Conservation (phyloP, 2,797 vertebrate genomes). For the Remorina albescens region DNA sequence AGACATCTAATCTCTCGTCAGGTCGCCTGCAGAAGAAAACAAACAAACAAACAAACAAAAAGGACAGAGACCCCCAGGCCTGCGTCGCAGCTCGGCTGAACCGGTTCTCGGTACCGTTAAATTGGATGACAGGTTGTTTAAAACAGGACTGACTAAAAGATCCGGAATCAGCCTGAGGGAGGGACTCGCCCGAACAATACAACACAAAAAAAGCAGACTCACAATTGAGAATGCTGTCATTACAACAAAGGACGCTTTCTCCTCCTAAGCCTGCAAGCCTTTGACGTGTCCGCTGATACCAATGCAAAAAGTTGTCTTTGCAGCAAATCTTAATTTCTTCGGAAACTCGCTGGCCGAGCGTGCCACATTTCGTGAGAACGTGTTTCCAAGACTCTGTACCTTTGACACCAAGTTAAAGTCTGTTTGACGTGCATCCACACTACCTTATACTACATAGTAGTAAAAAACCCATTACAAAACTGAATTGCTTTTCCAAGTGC, state of each 20-base stretch:
- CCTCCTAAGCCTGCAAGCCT: constrained; percentile 8
- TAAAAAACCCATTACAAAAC: constrained; percentile 62
- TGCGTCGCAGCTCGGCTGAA: constrained; percentile 32
- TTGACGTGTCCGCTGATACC: constrained; percentile 23
- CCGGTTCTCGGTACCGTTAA: constrained; percentile 50
- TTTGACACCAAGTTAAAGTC: constrained; percentile 55
- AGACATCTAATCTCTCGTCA: constrained; percentile 36
- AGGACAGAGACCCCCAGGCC: constrained; percentile 38
- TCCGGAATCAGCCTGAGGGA: constrained; percentile 47
- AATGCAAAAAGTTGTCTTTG: constrained; percentile 35
- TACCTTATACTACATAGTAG: constrained; percentile 79
- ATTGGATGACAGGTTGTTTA: constrained; percentile 48
- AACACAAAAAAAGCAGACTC: constrained; percentile 49
- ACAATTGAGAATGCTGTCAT: constrained; percentile 34
- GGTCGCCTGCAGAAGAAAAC: constrained; percentile 22
- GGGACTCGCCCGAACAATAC: constrained; percentile 40
- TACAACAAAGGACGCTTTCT: constrained; percentile 9
- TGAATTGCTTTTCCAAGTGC: constrained; percentile 55
- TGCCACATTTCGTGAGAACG: constrained; percentile 65
- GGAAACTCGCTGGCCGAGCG: constrained; percentile 17
- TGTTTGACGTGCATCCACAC: constrained; percentile 49
- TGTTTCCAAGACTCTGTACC: constrained; percentile 71
- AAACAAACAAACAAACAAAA: neutral
- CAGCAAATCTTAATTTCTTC: constrained; percentile 39
- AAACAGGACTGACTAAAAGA: constrained; percentile 59